Percentiles rank a stretch among this genome's conserved stretches.
phyloP scores from a whole-genome alignment of 2,113 vertebrate genomes.

The Speoplatyrhinus poulsoni region DNA sequence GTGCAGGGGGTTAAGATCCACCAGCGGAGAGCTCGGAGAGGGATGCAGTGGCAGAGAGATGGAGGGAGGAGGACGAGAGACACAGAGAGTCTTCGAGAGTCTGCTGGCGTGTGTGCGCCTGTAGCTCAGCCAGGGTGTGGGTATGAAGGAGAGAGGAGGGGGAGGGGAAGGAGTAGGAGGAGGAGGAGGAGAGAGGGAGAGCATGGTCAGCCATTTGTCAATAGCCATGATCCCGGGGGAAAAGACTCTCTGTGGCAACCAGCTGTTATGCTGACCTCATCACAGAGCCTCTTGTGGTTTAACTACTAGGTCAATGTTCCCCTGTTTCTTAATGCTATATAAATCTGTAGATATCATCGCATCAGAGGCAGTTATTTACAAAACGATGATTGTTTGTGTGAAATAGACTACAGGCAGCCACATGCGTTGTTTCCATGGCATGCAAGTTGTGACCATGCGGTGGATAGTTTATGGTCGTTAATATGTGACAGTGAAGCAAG shows the following conservation, averaged over 20 bases:
- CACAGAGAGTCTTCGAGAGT: conserved; percentile 2
- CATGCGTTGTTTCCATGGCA: neutral
- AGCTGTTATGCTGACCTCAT: conserved; percentile 31
- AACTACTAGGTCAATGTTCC: conserved; percentile 10
- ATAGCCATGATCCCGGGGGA: conserved; percentile 57
- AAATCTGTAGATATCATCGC: too few species aligned
- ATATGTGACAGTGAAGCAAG: neutral
- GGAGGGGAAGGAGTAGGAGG: conserved; percentile 36
- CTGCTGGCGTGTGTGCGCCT: too few species aligned
- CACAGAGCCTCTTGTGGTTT: conserved; percentile 26
- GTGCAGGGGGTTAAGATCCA: conserved; percentile 55
- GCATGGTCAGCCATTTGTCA: conserved; percentile 60
- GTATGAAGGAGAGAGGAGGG: conserved; percentile 46
- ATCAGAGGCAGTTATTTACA: neutral
- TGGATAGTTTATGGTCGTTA: neutral
- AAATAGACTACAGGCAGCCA: neutral
- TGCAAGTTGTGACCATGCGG: neutral
- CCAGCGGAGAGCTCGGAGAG: conserved; percentile 35
- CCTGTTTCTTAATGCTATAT: too few species aligned
- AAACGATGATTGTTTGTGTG: neutral
- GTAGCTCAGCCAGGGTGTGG: neutral
- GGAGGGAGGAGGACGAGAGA: neutral
- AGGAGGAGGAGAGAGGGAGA: conserved; percentile 25
- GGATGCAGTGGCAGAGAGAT: conserved; percentile 8
- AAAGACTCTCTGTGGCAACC: conserved; percentile 32